Evolutionary conservation across 1,140 invertebrate genomes (phyloP), one percentile per base, ranked within the genome.

Genomic region (Adoxophyes honmai): DNA sequence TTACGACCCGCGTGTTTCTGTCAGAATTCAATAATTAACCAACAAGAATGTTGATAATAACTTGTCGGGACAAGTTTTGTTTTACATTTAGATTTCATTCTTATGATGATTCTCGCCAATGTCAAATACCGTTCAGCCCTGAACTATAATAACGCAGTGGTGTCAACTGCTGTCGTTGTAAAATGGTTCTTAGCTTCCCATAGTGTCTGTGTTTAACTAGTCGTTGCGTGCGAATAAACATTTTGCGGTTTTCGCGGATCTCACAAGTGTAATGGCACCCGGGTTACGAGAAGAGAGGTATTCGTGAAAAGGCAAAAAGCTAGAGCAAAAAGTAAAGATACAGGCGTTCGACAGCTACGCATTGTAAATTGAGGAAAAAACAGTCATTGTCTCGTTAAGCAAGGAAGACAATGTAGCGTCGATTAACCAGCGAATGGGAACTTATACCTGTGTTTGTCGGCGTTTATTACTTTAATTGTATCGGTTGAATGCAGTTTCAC

Each of bases 391-490:
- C 65, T 80, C 61, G 63, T 70, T 69, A 60, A 67, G 48, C 60
- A 67, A 70, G 75, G 76, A 78, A 81, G 73, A 83, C 81, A 85
- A 85, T 84, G 75, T 81, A 75, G 59, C 60, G 68, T 68, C 68
- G 73, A 80, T 75, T 75, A 75, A 73, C 59, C 59, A 77, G 64
- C 70, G 65, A 81, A 69, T 80, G 75, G 68, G 73, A 82, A 79
- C 70, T 63, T 68, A 72, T 78, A 78, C 73, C 68, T 72, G 58
- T 68, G 72, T 68, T 76, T 60, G 67, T 62, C 62, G 58, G 63
- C 66, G 66, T 74, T 75, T 81, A 81, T 77, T 75, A 77, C 72
- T 76, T 80, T 80, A 81, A 81, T 81, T 83, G 78, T 84, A 79
- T 73, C 78, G 72, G 68, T 70, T 66, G 60, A 74, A 74, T 76